Conservation (phyloP, 1,140 invertebrate genomes). For the Zeugodacus cucurbitae region DNA sequence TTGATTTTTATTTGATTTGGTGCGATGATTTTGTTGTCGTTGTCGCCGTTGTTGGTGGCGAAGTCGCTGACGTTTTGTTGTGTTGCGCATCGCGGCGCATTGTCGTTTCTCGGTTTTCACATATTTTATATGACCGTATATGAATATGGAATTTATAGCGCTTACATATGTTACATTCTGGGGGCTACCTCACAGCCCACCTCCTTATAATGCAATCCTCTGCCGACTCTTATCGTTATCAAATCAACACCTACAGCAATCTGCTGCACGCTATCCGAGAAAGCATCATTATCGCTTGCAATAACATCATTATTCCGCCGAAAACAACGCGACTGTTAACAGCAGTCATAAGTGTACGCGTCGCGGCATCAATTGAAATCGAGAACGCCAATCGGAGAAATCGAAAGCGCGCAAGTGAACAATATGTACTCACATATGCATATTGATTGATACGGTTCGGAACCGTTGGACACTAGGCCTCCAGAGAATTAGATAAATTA, state of each 20-base stretch:
- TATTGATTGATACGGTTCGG: constrained; percentile 4
- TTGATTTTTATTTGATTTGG: constrained; percentile 41
- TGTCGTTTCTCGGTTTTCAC: constrained; percentile 3
- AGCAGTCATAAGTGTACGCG: not conserved
- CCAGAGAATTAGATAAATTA: not conserved
- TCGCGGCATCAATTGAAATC: constrained; percentile 2
- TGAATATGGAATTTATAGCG: not conserved
- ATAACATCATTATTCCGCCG: not conserved
- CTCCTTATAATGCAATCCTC: not conserved
- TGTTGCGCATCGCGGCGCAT: not conserved
- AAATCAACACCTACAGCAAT: not conserved
- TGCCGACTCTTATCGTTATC: not conserved
- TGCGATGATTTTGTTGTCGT: constrained; percentile 40
- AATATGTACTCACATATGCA: not conserved
- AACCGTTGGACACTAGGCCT: not conserved
- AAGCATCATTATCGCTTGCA: not conserved
- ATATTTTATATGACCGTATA: not conserved
- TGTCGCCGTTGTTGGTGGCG: not conserved
- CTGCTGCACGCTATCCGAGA: not conserved
- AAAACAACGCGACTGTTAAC: not conserved
- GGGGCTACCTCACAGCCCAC: not conserved
- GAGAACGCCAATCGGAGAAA: constrained; percentile 6
- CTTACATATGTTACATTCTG: not conserved
- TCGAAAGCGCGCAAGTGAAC: constrained; percentile 8
- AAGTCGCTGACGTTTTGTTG: constrained; percentile 15